Evolutionary conservation across 1,140 invertebrate genomes (phyloP), one percentile per base, ranked within the genome.

Genomic region (Hylyphantes graminicola): DNA sequence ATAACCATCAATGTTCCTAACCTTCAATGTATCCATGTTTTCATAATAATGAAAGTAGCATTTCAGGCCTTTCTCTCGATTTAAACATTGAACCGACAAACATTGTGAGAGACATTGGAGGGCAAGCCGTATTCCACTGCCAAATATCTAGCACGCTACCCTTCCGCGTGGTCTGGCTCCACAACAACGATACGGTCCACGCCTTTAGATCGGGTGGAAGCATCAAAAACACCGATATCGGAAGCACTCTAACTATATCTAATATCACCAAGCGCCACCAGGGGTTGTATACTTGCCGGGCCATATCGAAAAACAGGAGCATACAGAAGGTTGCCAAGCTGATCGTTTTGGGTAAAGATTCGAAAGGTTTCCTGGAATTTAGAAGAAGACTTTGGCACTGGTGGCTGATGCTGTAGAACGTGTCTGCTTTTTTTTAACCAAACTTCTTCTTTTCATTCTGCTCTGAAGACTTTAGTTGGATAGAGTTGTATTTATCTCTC

Each of bases 261-360:
- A 77, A 68, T 50, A 50, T 85, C 35, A 48, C 74, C 72, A 76
- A 77, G 17, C 63, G 63, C 0, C 82, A 85, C 19, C 65, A 68
- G 74, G 82, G 82, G 61, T 21, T 85, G 63, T 85, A 85, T 55
- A 85, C 82, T 53, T 85, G 82, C 61, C 82, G 82, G 70, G 82
- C 64, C 74, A 77, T 85, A 35, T 76, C 82, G 48, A 77, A 85
- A 70, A 85, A 85, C 64, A 76, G 82, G 48, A 85, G 82, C 63
- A 59, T 85, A 73, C 82, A 85, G 82, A 85, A 85, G 70, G 82
- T 85, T 50, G 50, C 82, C 63, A 67, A 76, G 82, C 65, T 85
- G 11, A 19, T 61, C 19, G 64, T 85, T 85, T 85, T 85, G 73
- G 82, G 82, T 85, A 85, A 85, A 68, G 19, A 61, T 67, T 78